These are phyloP conservation scores for Conopomorpha cramerella DNA, from an alignment of 1,140 invertebrate species.

Conservation along the genomic window DNA sequence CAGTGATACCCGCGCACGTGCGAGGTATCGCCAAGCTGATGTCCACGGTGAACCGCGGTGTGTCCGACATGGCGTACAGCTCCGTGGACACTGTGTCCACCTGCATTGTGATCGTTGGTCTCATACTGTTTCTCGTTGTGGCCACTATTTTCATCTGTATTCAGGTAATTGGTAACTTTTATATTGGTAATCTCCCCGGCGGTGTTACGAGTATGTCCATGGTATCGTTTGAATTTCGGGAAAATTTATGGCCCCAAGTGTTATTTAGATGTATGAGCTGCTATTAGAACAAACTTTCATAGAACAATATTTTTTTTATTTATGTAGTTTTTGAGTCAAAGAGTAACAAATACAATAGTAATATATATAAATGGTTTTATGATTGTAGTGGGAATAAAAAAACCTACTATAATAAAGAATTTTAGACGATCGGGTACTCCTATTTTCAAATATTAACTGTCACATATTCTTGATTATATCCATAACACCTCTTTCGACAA, in stretches of 20 bases:
- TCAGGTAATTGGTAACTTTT: slow-evolving; percentile 41
- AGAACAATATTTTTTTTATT: background rate
- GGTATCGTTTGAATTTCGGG: too few species aligned
- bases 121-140: slow-evolving; percentile 61
- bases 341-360: background rate
- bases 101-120: slow-evolving; percentile 62
- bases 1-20: slow-evolving; percentile 59
- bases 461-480: too few species aligned
- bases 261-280: too few species aligned
- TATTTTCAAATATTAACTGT: too few species aligned
- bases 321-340: background rate
- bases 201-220: too few species aligned
- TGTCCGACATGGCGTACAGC: slow-evolving; percentile 53
- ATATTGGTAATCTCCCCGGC: too few species aligned
- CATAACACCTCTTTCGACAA: too few species aligned
- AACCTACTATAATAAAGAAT: too few species aligned
- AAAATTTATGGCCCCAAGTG: too few species aligned
- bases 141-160: slow-evolving; percentile 63
- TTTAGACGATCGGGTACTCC: too few species aligned
- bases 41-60: slow-evolving; percentile 44
- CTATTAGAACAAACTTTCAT: background rate
- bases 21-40: slow-evolving; percentile 58
- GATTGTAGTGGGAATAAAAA: too few species aligned
- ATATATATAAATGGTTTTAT: too few species aligned
- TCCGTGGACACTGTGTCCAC: slow-evolving; percentile 64